These are phyloP conservation scores for Dipodomys merriami DNA, from an alignment of 2,113 vertebrate species.

Conservation along the genomic window DNA sequence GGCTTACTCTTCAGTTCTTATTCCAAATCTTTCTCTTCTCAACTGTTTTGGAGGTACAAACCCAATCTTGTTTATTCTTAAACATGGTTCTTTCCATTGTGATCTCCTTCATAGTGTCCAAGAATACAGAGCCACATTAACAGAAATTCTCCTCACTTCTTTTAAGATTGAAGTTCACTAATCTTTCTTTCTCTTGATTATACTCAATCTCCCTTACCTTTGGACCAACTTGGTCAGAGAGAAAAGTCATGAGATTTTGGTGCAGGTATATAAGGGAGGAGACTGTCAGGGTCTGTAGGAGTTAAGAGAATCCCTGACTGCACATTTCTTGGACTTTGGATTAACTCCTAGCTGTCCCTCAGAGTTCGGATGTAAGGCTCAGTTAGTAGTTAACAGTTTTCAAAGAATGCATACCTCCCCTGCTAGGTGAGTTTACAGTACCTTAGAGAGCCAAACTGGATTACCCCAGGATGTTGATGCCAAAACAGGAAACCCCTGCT, in stretches of 20 bases:
- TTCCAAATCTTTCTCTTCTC: neutral
- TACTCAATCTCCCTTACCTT: neutral
- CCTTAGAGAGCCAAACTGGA: neutral
- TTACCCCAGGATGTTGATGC: neutral
- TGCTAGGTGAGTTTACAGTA: neutral
- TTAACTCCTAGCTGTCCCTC: neutral
- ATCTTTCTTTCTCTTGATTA: constrained; percentile 16
- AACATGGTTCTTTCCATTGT: neutral
- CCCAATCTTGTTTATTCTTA: neutral
- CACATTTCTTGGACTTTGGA: neutral
- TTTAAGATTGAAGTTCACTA: neutral
- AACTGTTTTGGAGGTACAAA: neutral
- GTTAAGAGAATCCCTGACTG: neutral
- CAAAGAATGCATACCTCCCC: neutral
- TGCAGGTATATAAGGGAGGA: neutral
- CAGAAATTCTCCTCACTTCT: neutral
- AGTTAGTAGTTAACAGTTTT: neutral
- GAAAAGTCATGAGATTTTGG: neutral
- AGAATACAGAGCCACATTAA: neutral
- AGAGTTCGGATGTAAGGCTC: neutral
- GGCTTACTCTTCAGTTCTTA: neutral
- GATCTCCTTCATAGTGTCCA: neutral
- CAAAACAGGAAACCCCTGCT: neutral
- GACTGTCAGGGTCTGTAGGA: neutral
- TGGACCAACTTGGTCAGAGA: constrained; percentile 19